These are phyloP conservation scores for Chrysolina haemoptera DNA, from an alignment of 2,888 invertebrate species.

Conservation along the genomic window DNA sequence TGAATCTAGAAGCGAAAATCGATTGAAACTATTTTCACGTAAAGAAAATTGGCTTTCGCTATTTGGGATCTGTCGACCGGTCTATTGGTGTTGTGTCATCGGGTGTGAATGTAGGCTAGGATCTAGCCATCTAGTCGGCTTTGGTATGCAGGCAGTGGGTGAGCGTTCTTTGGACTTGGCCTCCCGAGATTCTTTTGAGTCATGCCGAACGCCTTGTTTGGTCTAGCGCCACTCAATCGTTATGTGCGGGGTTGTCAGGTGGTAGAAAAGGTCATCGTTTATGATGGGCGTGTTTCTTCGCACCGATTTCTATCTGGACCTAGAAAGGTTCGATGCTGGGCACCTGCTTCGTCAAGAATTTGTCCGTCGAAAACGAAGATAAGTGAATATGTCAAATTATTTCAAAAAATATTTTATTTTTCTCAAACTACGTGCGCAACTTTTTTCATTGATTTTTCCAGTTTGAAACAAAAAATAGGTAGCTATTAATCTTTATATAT, in stretches of 20 bases:
- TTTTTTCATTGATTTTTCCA: too few species aligned
- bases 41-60: neutral
- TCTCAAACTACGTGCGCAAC: too few species aligned
- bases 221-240: constrained; percentile 61
- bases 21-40: neutral
- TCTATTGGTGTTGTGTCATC: constrained; percentile 48
- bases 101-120: constrained; percentile 49
- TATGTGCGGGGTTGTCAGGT: constrained; percentile 17
- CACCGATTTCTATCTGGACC: neutral
- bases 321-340: constrained; percentile 4
- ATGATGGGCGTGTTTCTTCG: constrained; percentile 20
- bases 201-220: constrained; percentile 61
- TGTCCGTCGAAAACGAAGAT: neutral
- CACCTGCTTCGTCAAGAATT: neutral
- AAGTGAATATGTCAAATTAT: neutral
- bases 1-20: too few species aligned
- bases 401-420: neutral
- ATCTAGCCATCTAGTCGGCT: constrained; percentile 46
- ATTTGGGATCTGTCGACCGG: neutral
- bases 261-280: constrained; percentile 19
- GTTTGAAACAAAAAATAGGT: too few species aligned
- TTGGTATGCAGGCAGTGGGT: constrained; percentile 63
- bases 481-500: too few species aligned
- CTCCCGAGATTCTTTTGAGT: constrained; percentile 56
- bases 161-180: constrained; percentile 53